Percentiles rank a stretch among this genome's conserved stretches.
phyloP scores from a whole-genome alignment of 2,888 invertebrate species.

The Physocephala rufipes region DNA sequence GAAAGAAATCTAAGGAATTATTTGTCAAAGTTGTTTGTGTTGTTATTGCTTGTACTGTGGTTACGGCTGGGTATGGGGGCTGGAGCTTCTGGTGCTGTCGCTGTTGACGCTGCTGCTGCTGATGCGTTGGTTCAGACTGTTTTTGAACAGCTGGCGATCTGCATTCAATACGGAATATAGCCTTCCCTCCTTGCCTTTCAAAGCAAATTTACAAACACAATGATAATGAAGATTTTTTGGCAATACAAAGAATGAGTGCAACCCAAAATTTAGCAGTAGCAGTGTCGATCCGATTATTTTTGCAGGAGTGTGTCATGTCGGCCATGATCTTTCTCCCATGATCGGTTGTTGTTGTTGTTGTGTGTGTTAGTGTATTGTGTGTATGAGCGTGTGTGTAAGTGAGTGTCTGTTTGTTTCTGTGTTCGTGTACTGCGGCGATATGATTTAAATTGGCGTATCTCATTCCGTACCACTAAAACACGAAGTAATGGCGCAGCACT shows the following conservation, averaged over 20 bases:
- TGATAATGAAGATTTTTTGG: slow-evolving; percentile 30
- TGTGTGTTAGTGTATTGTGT: background rate
- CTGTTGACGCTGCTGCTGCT: background rate
- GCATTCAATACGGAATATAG: background rate
- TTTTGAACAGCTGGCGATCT: slow-evolving; percentile 18
- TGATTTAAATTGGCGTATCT: slow-evolving; percentile 16
- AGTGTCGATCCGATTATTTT: background rate
- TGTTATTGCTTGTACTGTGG: too few relatives aligned
- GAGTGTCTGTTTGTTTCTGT: background rate
- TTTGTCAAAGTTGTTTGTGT: too few relatives aligned
- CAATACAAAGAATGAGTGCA: slow-evolving; percentile 28
- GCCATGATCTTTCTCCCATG: slow-evolving; percentile 24
- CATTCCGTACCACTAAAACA: slow-evolving; percentile 12
- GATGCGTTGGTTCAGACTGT: too few relatives aligned
- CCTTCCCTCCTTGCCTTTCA: background rate
- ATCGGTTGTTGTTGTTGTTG: background rate
- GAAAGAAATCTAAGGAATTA: too few relatives aligned
- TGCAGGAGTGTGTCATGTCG: slow-evolving; percentile 5
- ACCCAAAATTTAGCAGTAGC: slow-evolving; percentile 9
- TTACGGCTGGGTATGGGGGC: too few relatives aligned
- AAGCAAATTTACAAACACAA: slow-evolving; percentile 10
- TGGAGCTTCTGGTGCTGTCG: too few relatives aligned
- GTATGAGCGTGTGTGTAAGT: background rate
- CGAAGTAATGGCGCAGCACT: too few relatives aligned
- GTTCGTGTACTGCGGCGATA: background rate